Conservation (phyloP, 2,797 vertebrate species). For the Peromyscus eremicus region DNA sequence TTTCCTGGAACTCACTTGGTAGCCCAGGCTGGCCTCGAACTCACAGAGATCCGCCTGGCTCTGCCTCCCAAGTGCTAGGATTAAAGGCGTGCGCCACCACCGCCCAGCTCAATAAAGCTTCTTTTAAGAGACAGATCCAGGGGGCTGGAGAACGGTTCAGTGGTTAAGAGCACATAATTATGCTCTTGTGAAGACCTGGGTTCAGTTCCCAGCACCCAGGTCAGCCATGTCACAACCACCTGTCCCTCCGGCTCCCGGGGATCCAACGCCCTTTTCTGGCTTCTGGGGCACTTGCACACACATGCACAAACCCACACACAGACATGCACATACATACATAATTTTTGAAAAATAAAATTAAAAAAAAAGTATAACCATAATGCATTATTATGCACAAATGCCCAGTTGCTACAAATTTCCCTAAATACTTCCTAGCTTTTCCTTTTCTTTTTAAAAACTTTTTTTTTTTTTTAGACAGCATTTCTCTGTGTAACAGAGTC, state of each 20-base stretch:
- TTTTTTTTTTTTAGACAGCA: neutral
- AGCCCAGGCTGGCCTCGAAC: too few relatives aligned
- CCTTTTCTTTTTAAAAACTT: neutral
- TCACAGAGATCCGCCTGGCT: too few relatives aligned
- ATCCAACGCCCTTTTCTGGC: neutral
- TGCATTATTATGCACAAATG: neutral
- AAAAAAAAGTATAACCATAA: neutral
- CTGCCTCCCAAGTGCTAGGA: too few relatives aligned
- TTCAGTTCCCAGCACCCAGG: neutral
- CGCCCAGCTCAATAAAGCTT: neutral
- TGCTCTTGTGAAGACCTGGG: neutral
- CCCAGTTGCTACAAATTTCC: neutral
- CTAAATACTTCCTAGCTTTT: neutral
- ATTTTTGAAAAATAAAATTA: neutral
- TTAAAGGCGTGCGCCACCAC: too few relatives aligned
- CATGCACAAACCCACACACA: neutral
- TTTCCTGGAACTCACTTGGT: too few relatives aligned
- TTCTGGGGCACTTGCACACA: too few relatives aligned
- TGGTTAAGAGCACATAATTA: neutral
- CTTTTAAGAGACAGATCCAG: neutral
- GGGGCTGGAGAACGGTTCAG: neutral
- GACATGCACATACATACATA: too few relatives aligned
- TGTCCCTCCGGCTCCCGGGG: accelerated
- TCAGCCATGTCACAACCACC: neutral
- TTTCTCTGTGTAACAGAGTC: neutral